Percentiles rank a stretch among this genome's conserved stretches.
These are phyloP conservation scores for Germaria angustata DNA, from an alignment of 2,888 invertebrate species.

Conservation along the genomic window DNA sequence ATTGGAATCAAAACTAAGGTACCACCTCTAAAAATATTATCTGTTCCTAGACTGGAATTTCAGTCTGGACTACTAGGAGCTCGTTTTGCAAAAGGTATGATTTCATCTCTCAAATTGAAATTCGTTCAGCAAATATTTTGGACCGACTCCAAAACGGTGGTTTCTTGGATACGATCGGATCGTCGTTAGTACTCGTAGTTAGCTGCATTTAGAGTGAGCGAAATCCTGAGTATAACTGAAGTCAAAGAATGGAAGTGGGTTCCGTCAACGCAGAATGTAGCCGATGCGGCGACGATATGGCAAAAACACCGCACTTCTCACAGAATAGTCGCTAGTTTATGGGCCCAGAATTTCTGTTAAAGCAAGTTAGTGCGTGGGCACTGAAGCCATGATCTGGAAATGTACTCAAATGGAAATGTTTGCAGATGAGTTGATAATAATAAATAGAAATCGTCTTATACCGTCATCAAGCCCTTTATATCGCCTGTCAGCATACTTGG, in stretches of 20 bases:
- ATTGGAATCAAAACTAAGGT: background rate
- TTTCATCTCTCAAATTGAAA: background rate
- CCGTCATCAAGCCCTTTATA: conserved; percentile 5
- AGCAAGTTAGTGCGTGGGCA: too few species aligned
- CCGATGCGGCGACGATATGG: conserved; percentile 37
- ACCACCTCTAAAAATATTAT: background rate
- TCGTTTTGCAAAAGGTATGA: background rate
- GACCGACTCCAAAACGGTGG: background rate
- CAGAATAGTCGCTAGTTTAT: conserved; percentile 20
- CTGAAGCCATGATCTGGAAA: too few species aligned
- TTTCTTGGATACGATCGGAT: conserved; percentile 22
- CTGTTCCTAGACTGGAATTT: background rate
- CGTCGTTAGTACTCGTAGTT: conserved; percentile 10
- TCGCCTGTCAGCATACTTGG: conserved; percentile 38
- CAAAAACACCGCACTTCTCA: background rate
- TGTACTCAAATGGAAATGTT: too few species aligned
- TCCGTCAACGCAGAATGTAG: conserved; percentile 17
- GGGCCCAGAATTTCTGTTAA: background rate
- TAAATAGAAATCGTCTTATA: background rate
- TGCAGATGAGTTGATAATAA: background rate
- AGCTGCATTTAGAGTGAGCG: conserved; percentile 16
- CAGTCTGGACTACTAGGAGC: background rate
- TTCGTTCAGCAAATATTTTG: background rate
- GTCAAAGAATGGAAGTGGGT: conserved; percentile 27
- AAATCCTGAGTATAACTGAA: background rate